Evolutionary conservation across 1,140 invertebrate genomes (phyloP).

Genomic region (Brachionus rotundiformis): DNA sequence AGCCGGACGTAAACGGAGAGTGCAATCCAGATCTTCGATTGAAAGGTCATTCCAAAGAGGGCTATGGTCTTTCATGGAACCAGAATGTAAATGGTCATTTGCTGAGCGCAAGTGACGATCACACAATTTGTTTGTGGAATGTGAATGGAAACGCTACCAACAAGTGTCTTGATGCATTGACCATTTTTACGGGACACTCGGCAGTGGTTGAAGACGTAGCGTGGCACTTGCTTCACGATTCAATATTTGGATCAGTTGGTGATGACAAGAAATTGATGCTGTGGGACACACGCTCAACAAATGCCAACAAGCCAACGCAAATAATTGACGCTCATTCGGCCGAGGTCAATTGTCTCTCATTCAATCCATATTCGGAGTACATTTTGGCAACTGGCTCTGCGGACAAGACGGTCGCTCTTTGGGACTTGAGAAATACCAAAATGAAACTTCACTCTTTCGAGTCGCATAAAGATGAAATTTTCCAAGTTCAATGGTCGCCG

Average conservation of each 20-base stretch:
- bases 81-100: constrained; percentile 96
- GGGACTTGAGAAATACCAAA: constrained; percentile 96
- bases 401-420: constrained; percentile 88
- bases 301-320: constrained; percentile 93
- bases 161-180: constrained; percentile 79
- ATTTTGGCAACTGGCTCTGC: constrained; percentile 97
- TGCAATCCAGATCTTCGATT: constrained; percentile 81
- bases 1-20: constrained; percentile 65
- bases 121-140: constrained; percentile 99
- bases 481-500: constrained; percentile 99
- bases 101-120: constrained; percentile 94
- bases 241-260: constrained; percentile 96
- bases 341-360: constrained; percentile 98
- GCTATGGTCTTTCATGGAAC: constrained; percentile 94
- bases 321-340: constrained; percentile 98
- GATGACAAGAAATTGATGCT: constrained; percentile 99
- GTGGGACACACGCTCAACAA: constrained; percentile 95
- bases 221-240: constrained; percentile 97
- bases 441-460: constrained; percentile 98
- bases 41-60: constrained; percentile 98
- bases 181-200: constrained; percentile 97
- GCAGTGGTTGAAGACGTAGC: constrained; percentile 99
- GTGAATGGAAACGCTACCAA: constrained; percentile 93
- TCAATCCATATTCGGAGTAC: constrained; percentile 99
- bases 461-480: constrained; percentile 99